Evolutionary conservation across 1,140 invertebrate genomes (phyloP), one percentile per base, ranked within the genome.

Genomic region (Ephestia elutella): DNA sequence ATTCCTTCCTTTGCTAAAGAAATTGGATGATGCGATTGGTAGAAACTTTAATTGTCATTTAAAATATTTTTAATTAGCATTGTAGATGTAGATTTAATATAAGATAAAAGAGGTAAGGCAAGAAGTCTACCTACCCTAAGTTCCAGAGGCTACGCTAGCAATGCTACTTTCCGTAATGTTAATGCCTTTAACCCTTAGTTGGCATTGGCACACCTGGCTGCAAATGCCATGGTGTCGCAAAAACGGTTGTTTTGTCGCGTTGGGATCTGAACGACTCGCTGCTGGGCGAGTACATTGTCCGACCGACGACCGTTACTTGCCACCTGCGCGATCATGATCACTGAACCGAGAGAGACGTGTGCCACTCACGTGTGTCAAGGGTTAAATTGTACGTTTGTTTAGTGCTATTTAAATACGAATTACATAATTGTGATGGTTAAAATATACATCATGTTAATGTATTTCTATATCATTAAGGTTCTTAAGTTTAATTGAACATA

Each of bases 331-430:
- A 68, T n/a, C n/a, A n/a, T 71, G 77, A 79, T 71, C 79, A 87
- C 64, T 86, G 82, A 85, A 77, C 80, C 79, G 82, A 75, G 71
- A 74, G 80, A 78, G 82, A 82, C 85, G 69, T 60, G 67, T 65
- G 70, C 67, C 75, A 70, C 68, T 74, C 78, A 81, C 76, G 78
- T 73, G 79, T 56, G 54, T 56, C 48, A 60, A 60, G 54, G 59
- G 59, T 60, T 60, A 60, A 56, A 60, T 54, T 49, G 38, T 53
- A 32, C 13, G n/a, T 60, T 60, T 60, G 54, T 54, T 56, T 60
- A 60, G 19, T 18, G 38, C 13, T 15, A 44, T 44, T 44, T 44
- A 15, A n/a, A 44, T 17, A 44, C 10, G 38, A 49, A 57, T 44
- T 57, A 18, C 35, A 21, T 25, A 25, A 25, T 10, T 4, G 11